Percentiles rank a stretch among this genome's conserved stretches.
Evolutionary conservation across 2,113 vertebrate species (phyloP).

Genomic region (Ornithorhynchus anatinus): DNA sequence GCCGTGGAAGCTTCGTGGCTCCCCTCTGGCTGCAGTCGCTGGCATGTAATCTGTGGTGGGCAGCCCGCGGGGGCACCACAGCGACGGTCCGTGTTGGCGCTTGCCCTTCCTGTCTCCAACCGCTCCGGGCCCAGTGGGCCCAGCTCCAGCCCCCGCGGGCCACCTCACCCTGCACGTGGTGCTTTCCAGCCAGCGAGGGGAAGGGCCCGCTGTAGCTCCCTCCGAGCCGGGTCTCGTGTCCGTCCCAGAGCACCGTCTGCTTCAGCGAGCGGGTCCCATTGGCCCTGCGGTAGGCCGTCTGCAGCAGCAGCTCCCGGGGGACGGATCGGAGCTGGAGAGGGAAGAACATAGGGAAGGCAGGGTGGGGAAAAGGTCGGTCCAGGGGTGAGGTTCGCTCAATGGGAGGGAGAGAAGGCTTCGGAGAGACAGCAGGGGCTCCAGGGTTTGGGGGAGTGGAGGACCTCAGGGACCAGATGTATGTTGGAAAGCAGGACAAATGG

Average conservation of each 20-base stretch:
- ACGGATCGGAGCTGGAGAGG: constrained; percentile 66
- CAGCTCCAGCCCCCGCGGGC: background rate
- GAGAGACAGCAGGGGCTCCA: too few species aligned
- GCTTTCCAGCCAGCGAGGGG: constrained; percentile 59
- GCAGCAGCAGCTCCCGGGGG: constrained; percentile 65
- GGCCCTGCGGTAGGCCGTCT: constrained; percentile 54
- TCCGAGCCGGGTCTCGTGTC: constrained; percentile 64
- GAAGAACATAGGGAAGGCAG: background rate
- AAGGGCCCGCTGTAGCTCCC: constrained; percentile 66
- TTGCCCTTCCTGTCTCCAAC: too few species aligned
- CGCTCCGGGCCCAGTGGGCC: too few species aligned
- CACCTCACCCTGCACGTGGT: constrained; percentile 70
- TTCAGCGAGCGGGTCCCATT: constrained; percentile 60
- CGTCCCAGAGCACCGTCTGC: constrained; percentile 71
- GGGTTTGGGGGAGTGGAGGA: too few species aligned
- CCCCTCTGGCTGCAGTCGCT: too few species aligned
- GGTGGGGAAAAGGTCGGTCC: too few species aligned
- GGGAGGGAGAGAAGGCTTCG: background rate
- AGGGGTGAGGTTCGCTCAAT: background rate
- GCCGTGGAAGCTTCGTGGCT: too few species aligned
- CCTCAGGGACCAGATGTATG: too few species aligned
- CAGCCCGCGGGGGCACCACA: too few species aligned
- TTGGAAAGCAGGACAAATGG: too few species aligned
- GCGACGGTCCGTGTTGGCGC: too few species aligned
- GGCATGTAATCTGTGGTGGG: too few species aligned